These are phyloP conservation scores for Dryocosmus kuriphilus DNA, from an alignment of 2,888 invertebrate species.

Conservation along the genomic window DNA sequence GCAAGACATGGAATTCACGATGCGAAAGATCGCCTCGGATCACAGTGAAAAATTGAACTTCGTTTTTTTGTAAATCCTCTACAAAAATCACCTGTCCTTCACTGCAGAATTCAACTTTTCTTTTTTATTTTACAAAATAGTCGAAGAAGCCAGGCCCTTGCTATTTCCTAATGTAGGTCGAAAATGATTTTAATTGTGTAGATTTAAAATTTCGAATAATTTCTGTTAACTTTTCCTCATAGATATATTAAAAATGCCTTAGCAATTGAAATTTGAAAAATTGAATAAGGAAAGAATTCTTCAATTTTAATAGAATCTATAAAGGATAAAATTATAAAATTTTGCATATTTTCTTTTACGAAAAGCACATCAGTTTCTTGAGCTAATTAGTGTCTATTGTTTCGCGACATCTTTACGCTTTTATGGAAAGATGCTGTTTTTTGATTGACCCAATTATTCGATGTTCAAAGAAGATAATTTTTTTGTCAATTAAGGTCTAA, in stretches of 20 bases:
- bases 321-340: no score
- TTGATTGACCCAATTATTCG: no score
- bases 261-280: neutral
- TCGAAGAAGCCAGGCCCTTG: neutral
- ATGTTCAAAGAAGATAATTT: no score
- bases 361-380: neutral
- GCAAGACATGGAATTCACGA: neutral
- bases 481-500: no score
- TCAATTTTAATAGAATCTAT: neutral
- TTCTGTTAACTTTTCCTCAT: no score
- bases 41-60: conserved; percentile 24
- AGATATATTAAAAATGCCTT: neutral
- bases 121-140: neutral
- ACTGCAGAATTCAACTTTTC: neutral
- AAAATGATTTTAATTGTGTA: neutral
- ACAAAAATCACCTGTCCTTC: neutral
- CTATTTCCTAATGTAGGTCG: neutral
- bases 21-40: conserved; percentile 20
- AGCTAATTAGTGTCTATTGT: neutral
- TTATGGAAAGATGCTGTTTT: no score
- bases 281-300: neutral
- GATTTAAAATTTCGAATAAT: no score
- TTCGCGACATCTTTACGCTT: no score
- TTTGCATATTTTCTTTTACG: neutral
- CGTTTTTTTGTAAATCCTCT: conserved; percentile 8